Conservation (phyloP, 2,113 vertebrate species). For the Mormoops blainvillei region DNA sequence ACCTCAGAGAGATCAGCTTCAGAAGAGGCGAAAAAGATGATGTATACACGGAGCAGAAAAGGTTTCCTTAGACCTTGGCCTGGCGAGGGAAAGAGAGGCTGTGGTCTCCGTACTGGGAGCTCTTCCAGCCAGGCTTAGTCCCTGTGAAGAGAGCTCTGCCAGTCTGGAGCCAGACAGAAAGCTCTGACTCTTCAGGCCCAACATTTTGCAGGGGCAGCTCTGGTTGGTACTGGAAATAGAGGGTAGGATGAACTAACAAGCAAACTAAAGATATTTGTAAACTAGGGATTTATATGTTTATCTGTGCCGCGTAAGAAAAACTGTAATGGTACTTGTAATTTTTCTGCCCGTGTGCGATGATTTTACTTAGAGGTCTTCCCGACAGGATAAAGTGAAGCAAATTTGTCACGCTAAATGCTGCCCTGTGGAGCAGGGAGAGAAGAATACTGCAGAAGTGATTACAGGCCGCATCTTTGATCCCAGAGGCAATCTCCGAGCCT, state of each 20-base stretch:
- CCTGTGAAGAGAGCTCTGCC: not conserved
- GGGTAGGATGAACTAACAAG: not conserved
- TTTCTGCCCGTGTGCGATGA: no score
- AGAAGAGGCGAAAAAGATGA: not conserved
- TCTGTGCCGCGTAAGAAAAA: not conserved
- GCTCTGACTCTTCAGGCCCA: not conserved
- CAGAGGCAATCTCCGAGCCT: no score
- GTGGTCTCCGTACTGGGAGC: not conserved
- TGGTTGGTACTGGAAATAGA: not conserved
- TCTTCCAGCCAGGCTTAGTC: not conserved
- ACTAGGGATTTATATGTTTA: fast-evolving
- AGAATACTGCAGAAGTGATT: no score
- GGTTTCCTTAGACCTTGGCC: not conserved
- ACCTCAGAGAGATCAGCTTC: not conserved
- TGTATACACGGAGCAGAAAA: not conserved
- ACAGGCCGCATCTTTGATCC: no score
- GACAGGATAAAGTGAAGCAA: no score
- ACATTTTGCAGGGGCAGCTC: not conserved
- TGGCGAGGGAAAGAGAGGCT: not conserved
- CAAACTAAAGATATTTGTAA: not conserved
- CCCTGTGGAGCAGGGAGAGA: no score
- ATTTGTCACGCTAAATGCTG: no score
- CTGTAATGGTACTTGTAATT: not conserved
- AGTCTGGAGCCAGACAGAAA: not conserved
- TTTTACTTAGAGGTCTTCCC: no score